Percentiles rank a stretch among this genome's conserved stretches.
Evolutionary conservation across 1,140 invertebrate genomes (phyloP).

Genomic region (Drosophila ambigua): DNA sequence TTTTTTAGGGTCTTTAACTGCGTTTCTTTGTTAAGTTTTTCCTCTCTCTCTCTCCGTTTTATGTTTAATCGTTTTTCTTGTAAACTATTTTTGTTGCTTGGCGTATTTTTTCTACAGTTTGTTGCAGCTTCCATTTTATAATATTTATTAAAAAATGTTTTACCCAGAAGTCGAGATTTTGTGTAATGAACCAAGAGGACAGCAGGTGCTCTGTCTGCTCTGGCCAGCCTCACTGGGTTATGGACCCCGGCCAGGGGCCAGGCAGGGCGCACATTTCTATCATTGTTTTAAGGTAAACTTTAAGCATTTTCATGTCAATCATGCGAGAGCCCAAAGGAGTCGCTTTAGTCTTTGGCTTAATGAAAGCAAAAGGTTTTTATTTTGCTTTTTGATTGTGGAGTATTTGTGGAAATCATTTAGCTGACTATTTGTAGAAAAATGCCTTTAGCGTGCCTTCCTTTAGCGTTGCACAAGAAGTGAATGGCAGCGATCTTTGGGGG

Average conservation of each 20-base stretch:
- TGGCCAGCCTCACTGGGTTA: conserved; percentile 38
- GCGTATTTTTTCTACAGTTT: conserved; percentile 12
- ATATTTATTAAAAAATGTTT: conserved; percentile 82
- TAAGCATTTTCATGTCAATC: conserved; percentile 81
- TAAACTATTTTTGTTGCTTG: conserved; percentile 68
- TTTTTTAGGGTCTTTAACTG: conserved; percentile 78
- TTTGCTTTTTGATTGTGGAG: neutral
- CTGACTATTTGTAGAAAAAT: neutral
- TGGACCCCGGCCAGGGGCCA: conserved; percentile 25
- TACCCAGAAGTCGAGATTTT: conserved; percentile 75
- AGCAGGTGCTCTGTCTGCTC: conserved; percentile 34
- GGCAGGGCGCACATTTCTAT: conserved; percentile 56
- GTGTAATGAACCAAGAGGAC: conserved; percentile 60
- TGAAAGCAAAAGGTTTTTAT: conserved; percentile 39
- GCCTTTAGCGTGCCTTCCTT: no score
- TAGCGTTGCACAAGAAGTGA: no score
- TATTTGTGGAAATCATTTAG: conserved; percentile 17
- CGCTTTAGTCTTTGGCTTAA: conserved; percentile 1
- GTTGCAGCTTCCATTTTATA: conserved; percentile 71
- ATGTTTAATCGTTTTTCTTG: conserved; percentile 77
- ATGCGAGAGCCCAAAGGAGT: conserved; percentile 22
- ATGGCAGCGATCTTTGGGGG: no score
- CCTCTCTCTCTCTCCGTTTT: conserved; percentile 21
- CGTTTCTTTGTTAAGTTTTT: conserved; percentile 49
- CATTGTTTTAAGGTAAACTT: conserved; percentile 83